phyloP scores from a whole-genome alignment of 2,113 vertebrate species.

The Emydura subglobosa region DNA sequence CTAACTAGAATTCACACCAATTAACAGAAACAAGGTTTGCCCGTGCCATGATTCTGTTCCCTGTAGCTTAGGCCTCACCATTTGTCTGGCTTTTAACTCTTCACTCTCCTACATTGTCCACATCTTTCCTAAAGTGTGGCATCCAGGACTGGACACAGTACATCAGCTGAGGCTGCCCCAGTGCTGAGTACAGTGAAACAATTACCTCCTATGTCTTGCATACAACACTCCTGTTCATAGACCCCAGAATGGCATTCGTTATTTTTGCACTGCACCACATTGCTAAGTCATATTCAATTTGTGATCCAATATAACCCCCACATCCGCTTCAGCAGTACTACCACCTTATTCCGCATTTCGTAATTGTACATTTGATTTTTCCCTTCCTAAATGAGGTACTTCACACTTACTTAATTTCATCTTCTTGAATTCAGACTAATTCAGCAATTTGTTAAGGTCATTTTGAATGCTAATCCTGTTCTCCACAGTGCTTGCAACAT shows the following conservation, averaged over 20 bases:
- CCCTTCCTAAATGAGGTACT: not conserved
- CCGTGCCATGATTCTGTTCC: no score
- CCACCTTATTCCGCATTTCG: not conserved
- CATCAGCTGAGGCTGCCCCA: not conserved
- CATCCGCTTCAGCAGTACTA: not conserved
- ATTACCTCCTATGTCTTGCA: not conserved
- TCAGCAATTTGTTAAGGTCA: not conserved
- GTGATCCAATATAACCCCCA: not conserved
- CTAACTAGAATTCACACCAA: no score
- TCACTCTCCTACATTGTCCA: no score
- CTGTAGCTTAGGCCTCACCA: no score
- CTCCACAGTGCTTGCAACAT: not conserved
- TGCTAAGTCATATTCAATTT: not conserved
- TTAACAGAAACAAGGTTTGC: no score
- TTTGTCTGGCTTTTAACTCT: no score
- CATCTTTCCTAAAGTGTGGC: not conserved
- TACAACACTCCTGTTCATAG: not conserved
- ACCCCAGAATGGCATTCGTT: not conserved
- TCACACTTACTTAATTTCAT: not conserved
- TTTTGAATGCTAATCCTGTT: not conserved
- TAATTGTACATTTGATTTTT: not conserved
- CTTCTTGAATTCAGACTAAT: not conserved
- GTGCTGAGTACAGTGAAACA: not conserved
- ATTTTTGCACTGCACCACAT: not conserved
- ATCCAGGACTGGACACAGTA: no score